Evolutionary conservation across 1,140 invertebrate species (phyloP).

Genomic region (Drosophila bocki): DNA sequence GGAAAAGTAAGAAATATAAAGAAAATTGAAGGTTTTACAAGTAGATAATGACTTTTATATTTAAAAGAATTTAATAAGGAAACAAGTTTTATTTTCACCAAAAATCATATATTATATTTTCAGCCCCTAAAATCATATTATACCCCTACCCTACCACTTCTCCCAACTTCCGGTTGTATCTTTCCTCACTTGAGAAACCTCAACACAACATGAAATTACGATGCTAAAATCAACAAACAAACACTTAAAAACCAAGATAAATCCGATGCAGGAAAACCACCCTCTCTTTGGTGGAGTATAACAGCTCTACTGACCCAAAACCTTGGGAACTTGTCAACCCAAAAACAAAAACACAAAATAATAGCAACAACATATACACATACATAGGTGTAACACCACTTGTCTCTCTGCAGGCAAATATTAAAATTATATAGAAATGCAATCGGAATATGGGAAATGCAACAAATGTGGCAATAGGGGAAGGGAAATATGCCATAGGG

Average conservation of each 20-base stretch:
- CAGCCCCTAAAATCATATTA: neutral
- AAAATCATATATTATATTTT: neutral
- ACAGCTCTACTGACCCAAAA: constrained; percentile 47
- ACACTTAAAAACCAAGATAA: constrained; percentile 37
- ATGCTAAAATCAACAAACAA: constrained; percentile 51
- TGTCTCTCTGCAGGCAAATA: constrained; percentile 70
- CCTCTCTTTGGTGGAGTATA: neutral
- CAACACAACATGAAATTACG: constrained; percentile 25
- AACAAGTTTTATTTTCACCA: neutral
- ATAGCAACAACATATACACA: constrained; percentile 13
- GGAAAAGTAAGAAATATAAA: neutral
- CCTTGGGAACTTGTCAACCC: constrained; percentile 46
- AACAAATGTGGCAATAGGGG: constrained; percentile 32
- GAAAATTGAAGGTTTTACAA: neutral
- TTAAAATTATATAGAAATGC: constrained; percentile 76
- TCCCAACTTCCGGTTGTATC: constrained; percentile 27
- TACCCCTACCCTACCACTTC: neutral
- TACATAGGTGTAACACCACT: constrained; percentile 43
- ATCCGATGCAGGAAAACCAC: constrained; percentile 28
- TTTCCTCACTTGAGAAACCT: constrained; percentile 38
- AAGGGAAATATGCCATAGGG: constrained; percentile 18
- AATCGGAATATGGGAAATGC: constrained; percentile 44
- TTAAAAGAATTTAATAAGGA: neutral
- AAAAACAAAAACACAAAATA: constrained; percentile 4
- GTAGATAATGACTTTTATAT: neutral